Evolutionary conservation across 2,888 invertebrate genomes (phyloP).

Genomic region (Brenthis ino): DNA sequence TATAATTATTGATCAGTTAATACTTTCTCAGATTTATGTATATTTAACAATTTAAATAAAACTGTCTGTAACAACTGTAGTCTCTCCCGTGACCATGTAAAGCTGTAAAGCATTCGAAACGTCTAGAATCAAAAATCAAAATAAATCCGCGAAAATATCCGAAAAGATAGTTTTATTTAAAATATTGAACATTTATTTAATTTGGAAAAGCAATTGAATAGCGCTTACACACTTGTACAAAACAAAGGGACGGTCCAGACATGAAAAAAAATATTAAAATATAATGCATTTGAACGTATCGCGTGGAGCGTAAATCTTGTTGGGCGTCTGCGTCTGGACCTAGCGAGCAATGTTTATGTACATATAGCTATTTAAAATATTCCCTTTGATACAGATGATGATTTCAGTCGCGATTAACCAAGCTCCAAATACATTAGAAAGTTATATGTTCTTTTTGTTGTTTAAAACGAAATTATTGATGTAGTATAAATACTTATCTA

Average conservation of each 20-base stretch:
- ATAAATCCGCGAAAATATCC: no score
- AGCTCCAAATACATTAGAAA: not conserved
- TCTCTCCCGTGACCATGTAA: no score
- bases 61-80: no score
- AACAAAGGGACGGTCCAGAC: constrained; percentile 68
- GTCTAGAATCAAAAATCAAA: no score
- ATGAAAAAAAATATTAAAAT: constrained; percentile 66
- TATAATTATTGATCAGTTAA: not conserved
- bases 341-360: constrained; percentile 61
- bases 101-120: no score
- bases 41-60: no score
- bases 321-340: constrained; percentile 74
- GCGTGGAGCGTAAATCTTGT: constrained; percentile 75
- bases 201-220: constrained; percentile 17
- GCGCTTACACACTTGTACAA: constrained; percentile 48
- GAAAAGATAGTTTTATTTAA: no score
- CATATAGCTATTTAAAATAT: constrained; percentile 80
- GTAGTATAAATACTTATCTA: not conserved
- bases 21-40: no score
- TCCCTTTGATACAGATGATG: constrained; percentile 82
- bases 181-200: not conserved
- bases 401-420: constrained; percentile 66
- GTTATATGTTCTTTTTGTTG: constrained; percentile 1
- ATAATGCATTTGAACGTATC: constrained; percentile 71
- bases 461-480: not conserved